Base-by-base conservation (phyloP, 2,797 vertebrate genomes). In the Alfaro cultratus region DNA sequence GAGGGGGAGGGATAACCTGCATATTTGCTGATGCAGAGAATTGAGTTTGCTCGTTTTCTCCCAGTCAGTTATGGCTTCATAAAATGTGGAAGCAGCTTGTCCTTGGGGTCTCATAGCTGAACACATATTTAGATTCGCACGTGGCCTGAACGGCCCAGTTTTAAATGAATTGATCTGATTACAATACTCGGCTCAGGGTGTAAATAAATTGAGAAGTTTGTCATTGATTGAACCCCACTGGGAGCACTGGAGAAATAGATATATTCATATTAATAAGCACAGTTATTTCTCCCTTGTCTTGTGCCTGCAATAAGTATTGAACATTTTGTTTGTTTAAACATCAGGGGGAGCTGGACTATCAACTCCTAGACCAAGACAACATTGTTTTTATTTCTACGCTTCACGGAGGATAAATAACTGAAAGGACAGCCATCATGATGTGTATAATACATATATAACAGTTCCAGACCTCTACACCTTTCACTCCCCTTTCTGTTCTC, bases 371-470 rank as follows among this genome's bases (percentile, higher is more conserved):
- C 93, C 96, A 96, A 89, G 99, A 99, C 95, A 97, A 96, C 18
- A 76, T 99, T 46, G 96, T 98, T 90, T 99, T 99, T 94, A 98
- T 99, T 93, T 99, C 99, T 0, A 99, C 99, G 1, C 94, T 99
- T 84, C 99, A 99, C 0, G 98, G 98, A 12, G 99, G 98, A 88
- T 99, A 96, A 95, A 85, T 39, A 71, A 31, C 1, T 13, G 31
- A 51, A 12, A 62, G 10, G 26, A 57, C 75, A 53, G 77, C 79
- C 55, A 45, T 47, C 70, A 80, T 23, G 55, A 75, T 51, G 74
- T 21, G 26, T 80, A 43, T 74, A 21, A 46, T 67, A 78, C 57
- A 13, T 80, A 46, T 74, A 21, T 49, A 71, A 79, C 62, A 13
- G n/a, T 76, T 79, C 43, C 9, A 70, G 43, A 55, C 77, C 43